phyloP scores from a whole-genome alignment of 2,888 invertebrate species.

The Melangyna quadrimaculata region DNA sequence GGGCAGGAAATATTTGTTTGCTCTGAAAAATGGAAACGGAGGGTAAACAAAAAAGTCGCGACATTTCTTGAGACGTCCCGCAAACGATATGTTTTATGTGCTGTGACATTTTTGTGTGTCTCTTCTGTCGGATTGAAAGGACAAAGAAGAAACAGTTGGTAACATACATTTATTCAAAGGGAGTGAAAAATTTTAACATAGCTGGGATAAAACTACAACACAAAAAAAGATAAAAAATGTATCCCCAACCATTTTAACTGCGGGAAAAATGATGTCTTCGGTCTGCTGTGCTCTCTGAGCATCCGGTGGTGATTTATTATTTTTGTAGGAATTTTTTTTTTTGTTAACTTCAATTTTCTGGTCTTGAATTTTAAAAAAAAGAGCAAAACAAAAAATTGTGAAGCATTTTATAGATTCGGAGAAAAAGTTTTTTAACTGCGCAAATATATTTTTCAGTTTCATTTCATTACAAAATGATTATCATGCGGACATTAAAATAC shows the following conservation, averaged over 20 bases:
- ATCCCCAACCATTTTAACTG: conserved; percentile 44
- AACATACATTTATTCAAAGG: conserved; percentile 27
- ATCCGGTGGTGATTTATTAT: conserved; percentile 71
- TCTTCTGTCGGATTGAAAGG: conserved; percentile 21
- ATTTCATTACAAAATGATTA: not conserved
- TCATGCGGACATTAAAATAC: not conserved
- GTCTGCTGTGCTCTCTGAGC: conserved; percentile 30
- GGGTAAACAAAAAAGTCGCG: not conserved
- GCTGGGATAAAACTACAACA: not conserved
- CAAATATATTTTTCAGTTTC: not conserved
- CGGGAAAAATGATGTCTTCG: conserved; percentile 23
- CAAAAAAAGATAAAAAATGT: not conserved
- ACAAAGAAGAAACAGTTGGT: conserved; percentile 42
- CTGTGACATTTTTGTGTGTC: conserved; percentile 60
- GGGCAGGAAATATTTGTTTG: not conserved
- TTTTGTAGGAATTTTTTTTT: conserved; percentile 12
- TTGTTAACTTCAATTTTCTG: conserved; percentile 65
- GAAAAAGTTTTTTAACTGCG: conserved; percentile 23
- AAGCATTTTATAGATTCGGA: conserved; percentile 30
- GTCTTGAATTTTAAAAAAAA: conserved; percentile 25
- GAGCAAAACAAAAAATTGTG: not conserved
- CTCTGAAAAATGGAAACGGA: not conserved
- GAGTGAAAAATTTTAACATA: not conserved
- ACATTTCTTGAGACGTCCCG: conserved; percentile 19
- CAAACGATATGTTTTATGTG: conserved; percentile 55